Percentiles rank a stretch among this genome's conserved stretches.
Conservation (phyloP, 2,888 invertebrate genomes). For the Netelia inedita region DNA sequence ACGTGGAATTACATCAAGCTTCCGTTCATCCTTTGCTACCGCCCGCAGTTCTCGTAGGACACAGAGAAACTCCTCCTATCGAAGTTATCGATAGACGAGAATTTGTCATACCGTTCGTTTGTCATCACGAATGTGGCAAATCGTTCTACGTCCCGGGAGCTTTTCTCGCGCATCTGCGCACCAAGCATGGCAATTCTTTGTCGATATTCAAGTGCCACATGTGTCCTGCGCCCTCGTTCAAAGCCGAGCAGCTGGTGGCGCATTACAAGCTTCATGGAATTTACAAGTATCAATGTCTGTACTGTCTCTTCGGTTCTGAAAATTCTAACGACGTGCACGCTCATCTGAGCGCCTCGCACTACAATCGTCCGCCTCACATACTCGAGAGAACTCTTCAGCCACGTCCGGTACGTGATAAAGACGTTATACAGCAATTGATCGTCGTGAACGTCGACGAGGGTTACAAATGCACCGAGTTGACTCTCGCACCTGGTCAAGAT, state of each 20-base stretch:
- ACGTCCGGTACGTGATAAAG: conserved; percentile 74
- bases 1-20: conserved; percentile 88
- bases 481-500: conserved; percentile 36
- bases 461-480: conserved; percentile 68
- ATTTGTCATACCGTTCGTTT: conserved; percentile 80
- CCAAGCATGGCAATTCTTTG: conserved; percentile 74
- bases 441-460: conserved; percentile 77
- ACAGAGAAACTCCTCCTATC: conserved; percentile 70
- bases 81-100: conserved; percentile 77
- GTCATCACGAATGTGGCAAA: conserved; percentile 81
- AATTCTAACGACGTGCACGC: conserved; percentile 83
- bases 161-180: conserved; percentile 80
- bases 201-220: conserved; percentile 84
- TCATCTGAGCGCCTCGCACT: conserved; percentile 86
- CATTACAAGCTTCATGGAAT: conserved; percentile 85
- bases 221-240: conserved; percentile 83
- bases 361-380: conserved; percentile 82
- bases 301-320: conserved; percentile 85
- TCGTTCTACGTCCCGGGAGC: conserved; percentile 82
- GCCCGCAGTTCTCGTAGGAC: conserved; percentile 68
- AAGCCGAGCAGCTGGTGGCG: conserved; percentile 76
- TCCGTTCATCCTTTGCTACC: conserved; percentile 59
- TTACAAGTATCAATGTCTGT: conserved; percentile 86
- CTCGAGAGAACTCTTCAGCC: conserved; percentile 81
- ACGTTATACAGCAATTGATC: conserved; percentile 80